Percentiles rank a stretch among this genome's conserved stretches.
Conservation (phyloP, 1,140 invertebrate genomes). For the Brachionus paranguensis region DNA sequence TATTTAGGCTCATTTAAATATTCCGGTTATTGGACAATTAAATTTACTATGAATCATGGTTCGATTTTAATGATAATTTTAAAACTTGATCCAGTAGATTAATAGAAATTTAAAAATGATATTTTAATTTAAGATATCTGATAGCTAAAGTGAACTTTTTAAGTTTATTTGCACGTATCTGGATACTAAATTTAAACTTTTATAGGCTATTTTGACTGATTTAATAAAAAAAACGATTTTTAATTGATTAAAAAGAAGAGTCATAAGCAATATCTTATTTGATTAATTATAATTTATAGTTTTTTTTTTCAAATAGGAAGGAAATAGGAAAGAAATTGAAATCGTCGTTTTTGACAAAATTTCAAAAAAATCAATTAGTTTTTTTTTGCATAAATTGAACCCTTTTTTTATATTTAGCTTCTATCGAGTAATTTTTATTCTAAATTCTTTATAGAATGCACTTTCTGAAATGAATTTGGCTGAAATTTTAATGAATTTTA, state of each 20-base stretch:
- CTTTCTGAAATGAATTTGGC: background rate
- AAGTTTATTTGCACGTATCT: background rate
- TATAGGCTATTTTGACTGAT: background rate
- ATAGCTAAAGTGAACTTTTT: background rate
- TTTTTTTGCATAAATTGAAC: background rate
- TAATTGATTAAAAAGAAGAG: background rate
- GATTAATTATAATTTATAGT: background rate
- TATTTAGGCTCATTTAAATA: background rate
- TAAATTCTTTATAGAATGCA: background rate
- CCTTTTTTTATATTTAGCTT: background rate
- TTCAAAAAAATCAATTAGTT: background rate
- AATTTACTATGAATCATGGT: background rate
- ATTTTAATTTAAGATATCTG: background rate
- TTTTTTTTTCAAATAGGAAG: background rate
- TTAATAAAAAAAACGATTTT: background rate
- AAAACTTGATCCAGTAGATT: background rate
- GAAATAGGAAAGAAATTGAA: background rate
- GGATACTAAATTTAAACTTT: background rate
- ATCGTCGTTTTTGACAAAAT: background rate
- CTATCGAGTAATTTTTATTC: background rate
- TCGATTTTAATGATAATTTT: background rate
- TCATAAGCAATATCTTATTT: background rate
- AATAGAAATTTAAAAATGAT: background rate
- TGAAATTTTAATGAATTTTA: background rate
- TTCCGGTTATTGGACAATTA: background rate